Percentiles rank a stretch among this genome's conserved stretches.
Evolutionary conservation across 2,113 vertebrate genomes (phyloP).

Genomic region (Phyllopteryx taeniolatus): DNA sequence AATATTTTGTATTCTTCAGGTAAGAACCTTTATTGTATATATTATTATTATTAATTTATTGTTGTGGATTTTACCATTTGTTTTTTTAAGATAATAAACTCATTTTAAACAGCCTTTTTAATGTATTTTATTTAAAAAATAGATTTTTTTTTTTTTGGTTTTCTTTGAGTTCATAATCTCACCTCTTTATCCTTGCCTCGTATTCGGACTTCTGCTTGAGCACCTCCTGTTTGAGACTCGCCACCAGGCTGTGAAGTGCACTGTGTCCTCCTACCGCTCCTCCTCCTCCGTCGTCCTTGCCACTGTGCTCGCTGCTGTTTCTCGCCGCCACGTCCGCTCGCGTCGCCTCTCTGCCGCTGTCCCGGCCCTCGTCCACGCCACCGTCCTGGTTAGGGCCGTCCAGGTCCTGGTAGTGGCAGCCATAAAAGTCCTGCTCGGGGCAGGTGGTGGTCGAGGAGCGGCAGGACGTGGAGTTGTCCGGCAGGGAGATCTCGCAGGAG

Average conservation of each 20-base stretch:
- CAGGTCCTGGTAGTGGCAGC: constrained; percentile 81
- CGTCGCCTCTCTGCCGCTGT: constrained; percentile 75
- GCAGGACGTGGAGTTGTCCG: constrained; percentile 90
- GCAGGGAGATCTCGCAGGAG: constrained; percentile 95
- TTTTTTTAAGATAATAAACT: too few relatives aligned
- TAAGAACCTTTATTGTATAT: too few relatives aligned
- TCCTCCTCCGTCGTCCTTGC: constrained; percentile 82
- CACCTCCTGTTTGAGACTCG: constrained; percentile 96
- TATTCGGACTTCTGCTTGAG: constrained; percentile 92
- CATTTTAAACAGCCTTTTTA: too few relatives aligned
- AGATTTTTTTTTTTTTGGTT: too few relatives aligned
- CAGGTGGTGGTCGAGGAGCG: constrained; percentile 96
- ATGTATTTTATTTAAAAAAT: too few relatives aligned
- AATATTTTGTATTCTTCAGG: too few relatives aligned
- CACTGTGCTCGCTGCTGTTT: constrained; percentile 84
- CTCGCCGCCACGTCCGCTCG: constrained; percentile 64
- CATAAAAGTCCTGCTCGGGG: constrained; percentile 90
- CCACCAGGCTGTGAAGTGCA: constrained; percentile 92
- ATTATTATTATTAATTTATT: too few relatives aligned
- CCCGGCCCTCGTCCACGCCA: constrained; percentile 60
- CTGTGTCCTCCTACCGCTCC: constrained; percentile 83
- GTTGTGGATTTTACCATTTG: too few relatives aligned
- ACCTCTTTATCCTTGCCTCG: constrained; percentile 94
- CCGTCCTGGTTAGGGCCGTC: constrained; percentile 73
- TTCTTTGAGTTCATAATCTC: background rate